Conservation (phyloP, 2,888 invertebrate species). For the Drosophila peninsularis region DNA sequence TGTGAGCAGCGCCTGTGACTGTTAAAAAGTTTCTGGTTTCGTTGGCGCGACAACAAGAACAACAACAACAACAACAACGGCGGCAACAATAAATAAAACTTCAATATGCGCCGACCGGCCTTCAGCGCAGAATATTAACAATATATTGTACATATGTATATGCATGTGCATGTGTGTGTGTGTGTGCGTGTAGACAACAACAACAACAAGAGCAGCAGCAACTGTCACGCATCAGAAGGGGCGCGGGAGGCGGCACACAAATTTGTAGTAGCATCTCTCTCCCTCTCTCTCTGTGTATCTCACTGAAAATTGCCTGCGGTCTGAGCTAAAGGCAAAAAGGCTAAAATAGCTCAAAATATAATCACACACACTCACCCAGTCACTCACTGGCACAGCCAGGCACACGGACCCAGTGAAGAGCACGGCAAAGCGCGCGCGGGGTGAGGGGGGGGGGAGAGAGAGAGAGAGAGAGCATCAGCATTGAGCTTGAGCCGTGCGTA, state of each 20-base stretch:
- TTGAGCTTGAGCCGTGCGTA: constrained; percentile 51
- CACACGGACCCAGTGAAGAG: constrained; percentile 9
- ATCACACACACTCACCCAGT: constrained; percentile 24
- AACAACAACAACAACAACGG: constrained; percentile 5
- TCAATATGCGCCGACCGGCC: constrained; percentile 68
- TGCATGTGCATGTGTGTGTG: constrained; percentile 10
- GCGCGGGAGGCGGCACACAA: constrained; percentile 18
- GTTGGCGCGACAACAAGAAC: constrained; percentile 40
- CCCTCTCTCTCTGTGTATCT: constrained; percentile 3
- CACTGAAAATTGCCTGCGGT: constrained; percentile 24
- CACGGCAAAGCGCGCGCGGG: constrained; percentile 4
- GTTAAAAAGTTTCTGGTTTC: constrained; percentile 68
- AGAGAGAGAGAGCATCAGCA: constrained; percentile 23
- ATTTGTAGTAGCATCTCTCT: constrained; percentile 34
- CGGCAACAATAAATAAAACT: constrained; percentile 55
- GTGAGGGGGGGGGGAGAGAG: constrained; percentile 15
- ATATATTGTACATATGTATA: constrained; percentile 28
- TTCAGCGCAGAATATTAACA: constrained; percentile 67
- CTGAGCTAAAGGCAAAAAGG: constrained; percentile 49
- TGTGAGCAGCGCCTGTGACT: constrained; percentile 43
- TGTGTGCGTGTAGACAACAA: constrained; percentile 13
- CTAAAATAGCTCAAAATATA: constrained; percentile 50
- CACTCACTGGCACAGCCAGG: not conserved
- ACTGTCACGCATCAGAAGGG: constrained; percentile 31
- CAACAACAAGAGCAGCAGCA: constrained; percentile 20